Percentiles rank a stretch among this genome's conserved stretches.
phyloP scores from a whole-genome alignment of 1,140 invertebrate genomes.

The Drosophila lacteicornis region DNA sequence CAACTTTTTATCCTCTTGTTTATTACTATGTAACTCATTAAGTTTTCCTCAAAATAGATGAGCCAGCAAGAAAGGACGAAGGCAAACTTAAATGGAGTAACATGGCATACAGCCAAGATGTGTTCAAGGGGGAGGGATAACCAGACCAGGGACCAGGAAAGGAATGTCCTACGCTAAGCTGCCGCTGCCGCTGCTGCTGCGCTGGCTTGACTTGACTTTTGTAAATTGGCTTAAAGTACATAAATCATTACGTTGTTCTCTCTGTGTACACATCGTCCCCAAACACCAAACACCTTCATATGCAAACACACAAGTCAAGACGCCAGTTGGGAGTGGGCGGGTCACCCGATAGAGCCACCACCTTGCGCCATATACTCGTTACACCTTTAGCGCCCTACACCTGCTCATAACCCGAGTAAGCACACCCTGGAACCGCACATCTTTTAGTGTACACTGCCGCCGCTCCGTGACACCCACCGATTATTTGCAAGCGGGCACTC shows the following conservation, averaged over 20 bases:
- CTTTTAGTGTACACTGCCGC: constrained; percentile 27
- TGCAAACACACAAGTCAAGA: constrained; percentile 44
- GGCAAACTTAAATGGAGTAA: constrained; percentile 24
- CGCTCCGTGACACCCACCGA: constrained; percentile 66
- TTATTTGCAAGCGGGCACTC: constrained; percentile 84
- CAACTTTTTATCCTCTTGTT: constrained; percentile 21
- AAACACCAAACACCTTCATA: constrained; percentile 50
- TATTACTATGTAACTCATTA: constrained; percentile 25
- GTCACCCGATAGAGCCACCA: constrained; percentile 4
- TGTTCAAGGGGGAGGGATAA: constrained; percentile 4
- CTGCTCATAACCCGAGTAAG: constrained; percentile 27
- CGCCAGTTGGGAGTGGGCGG: constrained; percentile 5
- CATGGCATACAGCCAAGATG: constrained; percentile 24
- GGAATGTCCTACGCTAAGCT: constrained; percentile 14
- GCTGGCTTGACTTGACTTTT: constrained; percentile 23
- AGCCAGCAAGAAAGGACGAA: constrained; percentile 14
- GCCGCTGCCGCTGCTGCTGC: not conserved
- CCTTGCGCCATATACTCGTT: constrained; percentile 3
- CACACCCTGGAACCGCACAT: constrained; percentile 25
- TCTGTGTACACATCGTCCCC: constrained; percentile 44
- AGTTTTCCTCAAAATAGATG: constrained; percentile 18
- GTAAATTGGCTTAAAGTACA: constrained; percentile 37
- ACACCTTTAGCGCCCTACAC: constrained; percentile 13
- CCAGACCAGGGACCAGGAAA: constrained; percentile 14
- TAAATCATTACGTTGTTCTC: constrained; percentile 48